phyloP scores from a whole-genome alignment of 1,140 invertebrate genomes.

The Drosophila sechellia region DNA sequence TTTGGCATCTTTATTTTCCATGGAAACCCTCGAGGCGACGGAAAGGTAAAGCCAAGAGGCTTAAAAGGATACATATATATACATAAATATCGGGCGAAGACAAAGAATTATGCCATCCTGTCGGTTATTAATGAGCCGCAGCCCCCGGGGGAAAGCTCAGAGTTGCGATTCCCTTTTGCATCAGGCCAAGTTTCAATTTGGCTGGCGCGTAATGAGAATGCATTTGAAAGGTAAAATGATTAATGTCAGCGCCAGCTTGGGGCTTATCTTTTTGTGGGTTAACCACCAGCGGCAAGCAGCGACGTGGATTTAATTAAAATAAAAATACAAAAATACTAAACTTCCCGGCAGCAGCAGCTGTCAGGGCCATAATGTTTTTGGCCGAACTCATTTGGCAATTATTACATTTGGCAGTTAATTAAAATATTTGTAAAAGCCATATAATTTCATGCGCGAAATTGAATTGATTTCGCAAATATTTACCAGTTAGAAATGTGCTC shows the following conservation, averaged over 20 bases:
- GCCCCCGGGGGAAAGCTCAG: conserved; percentile 14
- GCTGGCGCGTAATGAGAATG: conserved; percentile 40
- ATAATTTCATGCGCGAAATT: conserved; percentile 33
- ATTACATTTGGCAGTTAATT: conserved; percentile 59
- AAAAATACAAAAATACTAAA: conserved; percentile 38
- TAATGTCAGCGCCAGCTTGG: conserved; percentile 38
- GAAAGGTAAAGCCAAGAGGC: conserved; percentile 10
- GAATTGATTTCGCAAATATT: conserved; percentile 45
- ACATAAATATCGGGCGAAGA: conserved; percentile 25
- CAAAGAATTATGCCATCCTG: conserved; percentile 56
- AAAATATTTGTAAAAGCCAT: conserved; percentile 51
- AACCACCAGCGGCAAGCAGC: conserved; percentile 14
- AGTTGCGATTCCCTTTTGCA: conserved; percentile 27
- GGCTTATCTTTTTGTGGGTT: conserved; percentile 36
- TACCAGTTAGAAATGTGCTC: conserved; percentile 7
- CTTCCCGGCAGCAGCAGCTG: conserved; percentile 40
- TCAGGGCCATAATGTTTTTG: conserved; percentile 32
- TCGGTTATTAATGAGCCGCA: conserved; percentile 56
- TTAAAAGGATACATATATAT: conserved; percentile 18
- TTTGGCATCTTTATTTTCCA: conserved; percentile 18
- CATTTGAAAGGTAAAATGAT: conserved; percentile 58
- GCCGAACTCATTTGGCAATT: conserved; percentile 27
- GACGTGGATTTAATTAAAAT: conserved; percentile 46
- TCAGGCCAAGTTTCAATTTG: conserved; percentile 49
- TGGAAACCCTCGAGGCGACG: conserved; percentile 27